Base-by-base conservation (phyloP, 2,113 vertebrate genomes). In the Pluvianellus socialis region DNA sequence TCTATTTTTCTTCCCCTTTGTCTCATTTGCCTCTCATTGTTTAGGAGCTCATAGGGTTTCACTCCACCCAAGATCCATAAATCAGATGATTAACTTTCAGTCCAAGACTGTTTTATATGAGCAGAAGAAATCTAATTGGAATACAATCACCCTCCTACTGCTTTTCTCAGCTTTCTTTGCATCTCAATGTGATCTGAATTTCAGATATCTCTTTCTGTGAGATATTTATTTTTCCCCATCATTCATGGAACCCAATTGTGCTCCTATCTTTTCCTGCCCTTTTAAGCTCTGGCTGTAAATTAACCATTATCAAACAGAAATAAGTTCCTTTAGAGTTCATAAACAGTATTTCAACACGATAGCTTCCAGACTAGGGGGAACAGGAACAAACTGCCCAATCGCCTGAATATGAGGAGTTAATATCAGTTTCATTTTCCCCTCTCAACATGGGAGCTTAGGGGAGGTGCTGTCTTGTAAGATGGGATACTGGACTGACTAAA, bases 51-150 rank as follows among this genome's bases (percentile, higher is more conserved):
- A 15, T 65, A 96, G 93, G 88, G 86, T 80, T 94, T 94, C 92
- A 91, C 94, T 92, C 66, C 93, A 95, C 79, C 91, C 94, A 92
- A 96, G 84, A 90, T 90, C 87, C 73, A 74, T 98, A 98, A 98
- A 98, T 98, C 97, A 96, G 84, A 97, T 97, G 92, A 98, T 97
- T 98, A 98, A 96, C 94, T 97, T 98, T 95, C 97, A 97, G 79
- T 84, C 92, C 88, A 93, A 97, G 96, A 82, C 92, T 86, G 62
- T 86, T 88, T 95, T 88, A 94, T 96, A 93, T 49, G 81, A 97
- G 77, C 32, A 71, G 95, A 96, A 96, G 66, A 97, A 97, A 97
- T 96, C 92, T 98, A 98, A 98, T 96, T 98, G 97, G 95, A 98
- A 96, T 96, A 97, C 88, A 97, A 97, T 96, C 86, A 61, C 90